Conservation (phyloP, 2,888 invertebrate genomes). For the Synanthedon andrenaeformis region DNA sequence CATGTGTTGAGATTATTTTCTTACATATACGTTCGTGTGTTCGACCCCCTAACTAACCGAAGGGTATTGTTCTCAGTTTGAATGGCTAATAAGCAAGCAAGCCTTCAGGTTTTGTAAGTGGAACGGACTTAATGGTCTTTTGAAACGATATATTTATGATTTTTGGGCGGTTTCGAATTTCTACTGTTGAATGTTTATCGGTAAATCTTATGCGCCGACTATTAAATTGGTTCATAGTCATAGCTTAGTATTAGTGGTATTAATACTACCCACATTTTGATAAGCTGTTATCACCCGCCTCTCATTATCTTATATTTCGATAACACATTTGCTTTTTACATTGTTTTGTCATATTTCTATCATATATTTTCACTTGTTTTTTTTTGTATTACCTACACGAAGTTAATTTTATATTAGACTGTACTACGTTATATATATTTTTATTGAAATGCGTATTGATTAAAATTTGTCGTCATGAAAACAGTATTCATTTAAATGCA, state of each 20-base stretch:
- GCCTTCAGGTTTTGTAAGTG: constrained; percentile 54
- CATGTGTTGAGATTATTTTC: no score
- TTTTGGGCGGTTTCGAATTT: constrained; percentile 21
- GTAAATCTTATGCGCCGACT: background rate
- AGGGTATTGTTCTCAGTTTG: constrained; percentile 52
- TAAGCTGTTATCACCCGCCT: background rate
- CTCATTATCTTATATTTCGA: background rate
- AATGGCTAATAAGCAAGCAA: constrained; percentile 49
- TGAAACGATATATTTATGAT: constrained; percentile 37
- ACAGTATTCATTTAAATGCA: no score
- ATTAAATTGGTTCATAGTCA: background rate
- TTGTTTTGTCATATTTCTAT: no score
- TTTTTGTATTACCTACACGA: no score
- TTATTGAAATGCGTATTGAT: no score
- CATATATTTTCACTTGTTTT: no score
- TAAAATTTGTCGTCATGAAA: no score
- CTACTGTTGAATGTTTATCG: background rate
- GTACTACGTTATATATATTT: no score
- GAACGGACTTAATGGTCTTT: constrained; percentile 37
- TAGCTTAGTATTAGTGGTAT: background rate
- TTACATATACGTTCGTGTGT: constrained; percentile 18
- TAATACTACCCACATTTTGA: background rate
- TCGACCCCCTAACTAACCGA: constrained; percentile 50
- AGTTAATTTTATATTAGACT: no score
- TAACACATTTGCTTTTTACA: background rate